Conservation (phyloP, 2,113 vertebrate species). For the Pipra filicauda region DNA sequence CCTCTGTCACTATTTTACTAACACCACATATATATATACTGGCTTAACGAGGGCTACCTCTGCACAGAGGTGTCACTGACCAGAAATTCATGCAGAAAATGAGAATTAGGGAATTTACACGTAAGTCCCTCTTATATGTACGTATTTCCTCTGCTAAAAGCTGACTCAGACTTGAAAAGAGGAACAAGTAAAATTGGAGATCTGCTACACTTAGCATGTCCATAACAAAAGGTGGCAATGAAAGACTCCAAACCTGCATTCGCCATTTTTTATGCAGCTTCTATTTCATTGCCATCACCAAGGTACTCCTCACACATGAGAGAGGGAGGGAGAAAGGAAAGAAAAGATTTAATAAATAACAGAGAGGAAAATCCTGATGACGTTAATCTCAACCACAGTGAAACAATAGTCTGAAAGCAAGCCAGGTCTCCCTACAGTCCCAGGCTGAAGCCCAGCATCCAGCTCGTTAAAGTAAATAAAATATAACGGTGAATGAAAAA, state of each 20-base stretch:
- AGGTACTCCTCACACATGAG: constrained; percentile 1
- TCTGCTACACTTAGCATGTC: not conserved
- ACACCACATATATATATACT: fast-evolving
- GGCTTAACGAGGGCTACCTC: not conserved
- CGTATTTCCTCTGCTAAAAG: not conserved
- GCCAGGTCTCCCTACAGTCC: not conserved
- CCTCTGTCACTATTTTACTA: not conserved
- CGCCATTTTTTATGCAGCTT: not conserved
- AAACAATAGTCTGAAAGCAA: constrained; percentile 18
- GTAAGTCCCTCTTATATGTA: not conserved
- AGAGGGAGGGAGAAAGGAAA: not conserved
- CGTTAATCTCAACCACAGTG: constrained; percentile 19
- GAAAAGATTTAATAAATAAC: constrained; percentile 42
- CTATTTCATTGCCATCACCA: not conserved
- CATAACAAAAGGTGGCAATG: not conserved
- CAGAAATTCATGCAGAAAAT: not conserved
- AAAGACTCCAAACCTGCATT: not conserved
- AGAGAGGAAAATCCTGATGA: constrained; percentile 32
- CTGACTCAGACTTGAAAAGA: not conserved
- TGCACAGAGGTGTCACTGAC: not conserved
- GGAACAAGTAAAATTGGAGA: not conserved
- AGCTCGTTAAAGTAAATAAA: constrained; percentile 50
- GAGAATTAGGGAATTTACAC: not conserved
- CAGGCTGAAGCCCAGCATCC: not conserved
- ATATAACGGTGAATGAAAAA: constrained; percentile 39